Evolutionary conservation across 1,140 invertebrate genomes (phyloP), one percentile per base, ranked within the genome.

Genomic region (Dolichoris vasculosae): DNA sequence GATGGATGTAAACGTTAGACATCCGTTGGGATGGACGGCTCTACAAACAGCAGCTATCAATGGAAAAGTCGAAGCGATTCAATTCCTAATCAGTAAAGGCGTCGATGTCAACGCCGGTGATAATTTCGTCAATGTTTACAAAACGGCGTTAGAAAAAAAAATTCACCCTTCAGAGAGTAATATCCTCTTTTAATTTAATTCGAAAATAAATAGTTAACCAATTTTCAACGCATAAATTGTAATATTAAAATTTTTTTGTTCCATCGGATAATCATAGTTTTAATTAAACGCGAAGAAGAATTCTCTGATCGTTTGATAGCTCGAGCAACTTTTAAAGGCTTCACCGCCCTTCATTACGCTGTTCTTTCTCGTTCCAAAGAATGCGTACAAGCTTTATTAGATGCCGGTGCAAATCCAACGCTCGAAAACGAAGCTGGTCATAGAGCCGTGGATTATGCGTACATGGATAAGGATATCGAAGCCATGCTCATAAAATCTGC

Each of bases 341-440:
- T 97, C 92, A 98, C 98, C 79, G 95, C 97, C 69, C 94, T 99
- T 67, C 98, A 98, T 92, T 99, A 99, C 94, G 97, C 97, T 30
- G 97, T 96, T 67, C 92, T 99, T 48, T 94, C 95, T 23, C 96
- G 98, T 93, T 95, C 96, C 88, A 89, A 94, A 35, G 94, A 94
- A 30, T 95, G 95, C 76, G 94, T 95, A 0, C 91, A 93, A 88
- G 90, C 94, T 46, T 92, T 97, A 71, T 90, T 97, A n/a, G 94
- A 95, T 46, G 93, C 92, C 86, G 96, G 96, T 84, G 96, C 96
- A 32, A 95, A 97, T 94, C 96, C 96, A n/a, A 94, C 94, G 20
- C 90, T 95, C 43, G 95, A 96, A 89, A 98, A 97, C 93, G 96
- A 97, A 89, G 94, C 96, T 78, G 97, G 97, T 2, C 95, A 98